Evolutionary conservation across 2,797 vertebrate species (phyloP).

Genomic region (Sebastes minor): DNA sequence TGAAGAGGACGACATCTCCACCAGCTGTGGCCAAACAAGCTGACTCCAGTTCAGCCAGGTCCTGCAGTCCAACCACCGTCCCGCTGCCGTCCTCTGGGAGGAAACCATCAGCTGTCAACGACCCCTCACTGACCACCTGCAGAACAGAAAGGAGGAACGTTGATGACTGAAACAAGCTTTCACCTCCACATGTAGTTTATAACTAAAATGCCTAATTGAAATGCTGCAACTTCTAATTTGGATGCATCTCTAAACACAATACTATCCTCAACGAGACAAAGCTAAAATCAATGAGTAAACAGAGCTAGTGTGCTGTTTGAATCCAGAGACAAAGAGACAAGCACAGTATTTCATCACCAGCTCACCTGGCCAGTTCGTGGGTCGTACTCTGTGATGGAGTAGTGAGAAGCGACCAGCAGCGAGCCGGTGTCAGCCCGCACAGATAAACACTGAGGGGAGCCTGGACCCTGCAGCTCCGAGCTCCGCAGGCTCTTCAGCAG

Average conservation of each 20-base stretch:
- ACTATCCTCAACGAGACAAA: background rate
- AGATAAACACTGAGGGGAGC: conserved; percentile 83
- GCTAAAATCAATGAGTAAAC: background rate
- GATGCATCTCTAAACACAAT: background rate
- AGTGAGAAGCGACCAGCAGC: conserved; percentile 83
- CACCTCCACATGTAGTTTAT: background rate
- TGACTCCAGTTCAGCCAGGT: conserved; percentile 89
- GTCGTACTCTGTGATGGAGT: conserved; percentile 85
- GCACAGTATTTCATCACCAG: fast-evolving
- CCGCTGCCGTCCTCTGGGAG: conserved; percentile 89
- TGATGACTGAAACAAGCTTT: background rate
- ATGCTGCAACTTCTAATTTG: background rate
- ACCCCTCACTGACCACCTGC: conserved; percentile 87
- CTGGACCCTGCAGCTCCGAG: conserved; percentile 68
- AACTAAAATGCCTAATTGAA: background rate
- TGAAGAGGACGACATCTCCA: conserved; percentile 92
- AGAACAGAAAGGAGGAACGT: background rate
- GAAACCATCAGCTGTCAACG: conserved; percentile 83
- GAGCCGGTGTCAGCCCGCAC: conserved; percentile 80
- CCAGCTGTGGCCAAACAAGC: conserved; percentile 90
- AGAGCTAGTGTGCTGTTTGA: too few relatives aligned
- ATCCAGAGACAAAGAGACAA: background rate
- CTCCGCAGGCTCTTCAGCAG: conserved; percentile 79
- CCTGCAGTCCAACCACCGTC: conserved; percentile 87
- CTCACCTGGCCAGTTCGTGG: conserved; percentile 82